phyloP scores from a whole-genome alignment of 1,140 invertebrate genomes.

The Drosophila santomea region DNA sequence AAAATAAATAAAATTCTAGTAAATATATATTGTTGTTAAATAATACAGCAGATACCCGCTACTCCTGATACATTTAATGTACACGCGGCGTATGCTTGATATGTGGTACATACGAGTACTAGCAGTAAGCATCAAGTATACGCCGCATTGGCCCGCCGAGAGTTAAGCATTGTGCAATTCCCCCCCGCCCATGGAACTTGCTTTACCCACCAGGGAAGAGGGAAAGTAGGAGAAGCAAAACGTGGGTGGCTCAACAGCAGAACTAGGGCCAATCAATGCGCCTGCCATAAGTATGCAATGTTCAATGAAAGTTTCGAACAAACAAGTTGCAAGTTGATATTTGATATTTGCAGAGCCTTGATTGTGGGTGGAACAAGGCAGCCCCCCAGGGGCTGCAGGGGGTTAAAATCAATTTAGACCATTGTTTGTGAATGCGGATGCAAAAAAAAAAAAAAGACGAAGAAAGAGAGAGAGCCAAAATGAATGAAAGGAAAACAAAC shows the following conservation, averaged over 20 bases:
- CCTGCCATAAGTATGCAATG: slow-evolving; percentile 46
- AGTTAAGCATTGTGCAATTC: slow-evolving; percentile 32
- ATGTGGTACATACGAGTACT: neutral
- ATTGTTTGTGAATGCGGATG: slow-evolving; percentile 34
- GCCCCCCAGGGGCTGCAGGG: slow-evolving; percentile 4
- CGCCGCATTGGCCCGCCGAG: slow-evolving; percentile 43
- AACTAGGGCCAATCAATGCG: slow-evolving; percentile 50
- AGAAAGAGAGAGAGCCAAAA: no score
- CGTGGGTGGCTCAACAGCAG: neutral
- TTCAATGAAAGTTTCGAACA: slow-evolving; percentile 65
- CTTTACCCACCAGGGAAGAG: neutral
- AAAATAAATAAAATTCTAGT: no score
- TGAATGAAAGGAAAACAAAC: neutral
- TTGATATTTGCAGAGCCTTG: slow-evolving; percentile 72
- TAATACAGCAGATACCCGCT: neutral
- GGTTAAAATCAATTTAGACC: slow-evolving; percentile 56
- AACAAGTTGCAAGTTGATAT: slow-evolving; percentile 70
- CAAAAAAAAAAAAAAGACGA: neutral
- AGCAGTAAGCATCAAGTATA: slow-evolving; percentile 31
- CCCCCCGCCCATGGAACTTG: slow-evolving; percentile 20
- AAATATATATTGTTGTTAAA: neutral
- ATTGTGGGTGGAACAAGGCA: slow-evolving; percentile 35
- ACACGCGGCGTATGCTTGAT: slow-evolving; percentile 7
- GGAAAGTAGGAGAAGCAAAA: neutral
- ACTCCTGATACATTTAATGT: neutral